Conservation (phyloP, 2,113 vertebrate genomes). For the Mus pahari region DNA sequence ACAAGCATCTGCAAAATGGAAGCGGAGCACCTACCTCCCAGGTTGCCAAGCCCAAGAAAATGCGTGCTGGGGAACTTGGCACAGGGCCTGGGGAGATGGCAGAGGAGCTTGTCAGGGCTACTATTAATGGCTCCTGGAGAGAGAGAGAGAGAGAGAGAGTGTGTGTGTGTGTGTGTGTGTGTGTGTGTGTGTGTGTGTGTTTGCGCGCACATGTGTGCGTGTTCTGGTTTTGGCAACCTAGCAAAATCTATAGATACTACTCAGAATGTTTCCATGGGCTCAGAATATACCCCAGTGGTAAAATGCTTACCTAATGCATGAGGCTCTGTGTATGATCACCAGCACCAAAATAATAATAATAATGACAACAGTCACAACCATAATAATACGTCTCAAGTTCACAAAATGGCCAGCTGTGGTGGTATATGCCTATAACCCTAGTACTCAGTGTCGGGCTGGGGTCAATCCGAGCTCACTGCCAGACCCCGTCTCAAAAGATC, state of each 20-base stretch:
- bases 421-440: background rate
- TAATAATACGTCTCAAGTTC: background rate
- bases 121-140: conserved; percentile 27
- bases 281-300: background rate
- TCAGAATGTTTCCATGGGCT: background rate
- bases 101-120: background rate
- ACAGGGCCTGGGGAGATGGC: background rate
- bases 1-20: background rate
- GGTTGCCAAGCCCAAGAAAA: background rate
- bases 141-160: background rate
- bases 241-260: background rate
- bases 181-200: background rate
- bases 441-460: background rate
- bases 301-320: background rate
- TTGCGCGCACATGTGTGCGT: background rate
- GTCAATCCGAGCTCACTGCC: background rate
- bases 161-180: background rate
- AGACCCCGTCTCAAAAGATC: background rate
- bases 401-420: background rate
- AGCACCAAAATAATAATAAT: background rate
- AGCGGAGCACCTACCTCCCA: background rate
- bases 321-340: background rate
- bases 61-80: background rate
- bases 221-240: background rate
- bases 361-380: background rate